Conservation (phyloP, 64 coral and sea anemone species). For the Trachythela sp. region DNA sequence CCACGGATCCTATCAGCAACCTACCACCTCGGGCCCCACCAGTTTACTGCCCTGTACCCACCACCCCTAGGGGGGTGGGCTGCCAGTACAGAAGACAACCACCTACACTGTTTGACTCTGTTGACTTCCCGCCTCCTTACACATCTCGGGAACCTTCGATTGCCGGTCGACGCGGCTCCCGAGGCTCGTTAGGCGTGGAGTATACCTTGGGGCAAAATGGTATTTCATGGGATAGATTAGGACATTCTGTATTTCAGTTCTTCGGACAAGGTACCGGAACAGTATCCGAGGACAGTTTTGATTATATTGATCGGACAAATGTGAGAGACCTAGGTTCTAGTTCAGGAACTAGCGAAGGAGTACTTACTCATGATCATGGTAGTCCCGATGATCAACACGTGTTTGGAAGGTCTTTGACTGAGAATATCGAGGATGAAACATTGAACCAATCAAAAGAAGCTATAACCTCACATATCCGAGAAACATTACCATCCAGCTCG, state of each 20-base stretch:
- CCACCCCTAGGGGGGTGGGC: background rate
- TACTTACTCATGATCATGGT: background rate
- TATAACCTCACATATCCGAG: background rate
- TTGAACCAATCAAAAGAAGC: background rate
- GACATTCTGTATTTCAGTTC: background rate
- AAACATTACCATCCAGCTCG: background rate
- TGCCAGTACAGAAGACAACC: background rate
- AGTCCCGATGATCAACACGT: background rate
- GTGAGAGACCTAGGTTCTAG: background rate
- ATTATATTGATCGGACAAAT: background rate
- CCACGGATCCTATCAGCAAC: background rate
- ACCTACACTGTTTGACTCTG: slow-evolving; percentile 5
- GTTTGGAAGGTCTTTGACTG: too few species aligned
- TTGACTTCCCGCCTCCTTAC: slow-evolving; percentile 1
- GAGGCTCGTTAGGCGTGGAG: background rate
- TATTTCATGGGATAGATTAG: background rate
- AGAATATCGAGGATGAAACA: background rate
- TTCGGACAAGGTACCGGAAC: background rate
- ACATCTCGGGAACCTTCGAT: background rate
- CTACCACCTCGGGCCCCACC: slow-evolving; percentile 3
- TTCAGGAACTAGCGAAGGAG: background rate
- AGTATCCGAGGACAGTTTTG: background rate
- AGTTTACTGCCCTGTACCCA: background rate
- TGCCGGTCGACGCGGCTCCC: background rate
- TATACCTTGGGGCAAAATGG: background rate